Conservation (phyloP, 92 coral and sea anemone species). For the Paramuricea clavata region DNA sequence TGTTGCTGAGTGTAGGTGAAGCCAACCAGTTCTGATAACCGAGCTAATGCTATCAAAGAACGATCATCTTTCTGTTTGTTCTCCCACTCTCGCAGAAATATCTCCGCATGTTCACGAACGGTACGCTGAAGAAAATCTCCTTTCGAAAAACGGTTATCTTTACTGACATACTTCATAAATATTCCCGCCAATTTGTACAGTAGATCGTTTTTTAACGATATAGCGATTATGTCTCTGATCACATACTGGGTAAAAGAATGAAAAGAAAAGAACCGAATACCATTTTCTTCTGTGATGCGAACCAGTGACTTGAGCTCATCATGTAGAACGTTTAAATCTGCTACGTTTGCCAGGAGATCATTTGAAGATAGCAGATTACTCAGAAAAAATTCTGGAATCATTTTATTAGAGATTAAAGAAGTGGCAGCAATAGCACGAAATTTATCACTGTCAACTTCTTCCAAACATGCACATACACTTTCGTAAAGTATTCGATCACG, state of each 20-base stretch:
- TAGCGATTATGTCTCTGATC: not conserved
- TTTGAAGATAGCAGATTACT: conserved; percentile 12
- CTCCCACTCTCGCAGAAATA: conserved; percentile 17
- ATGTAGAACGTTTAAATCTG: conserved; percentile 15
- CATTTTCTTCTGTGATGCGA: conserved; percentile 24
- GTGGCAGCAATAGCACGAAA: conserved; percentile 5
- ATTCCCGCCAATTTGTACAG: conserved; percentile 44
- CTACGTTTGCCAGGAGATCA: not conserved
- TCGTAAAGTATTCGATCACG: conserved; percentile 2
- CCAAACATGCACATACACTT: conserved; percentile 19
- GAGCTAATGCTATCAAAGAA: conserved; percentile 16
- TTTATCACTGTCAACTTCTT: conserved; percentile 16
- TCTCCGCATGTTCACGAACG: conserved; percentile 30
- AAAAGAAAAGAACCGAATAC: conserved; percentile 31
- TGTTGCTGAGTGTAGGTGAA: conserved; percentile 30
- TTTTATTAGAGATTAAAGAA: conserved; percentile 8
- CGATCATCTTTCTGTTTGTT: conserved; percentile 18
- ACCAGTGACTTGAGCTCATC: conserved; percentile 30
- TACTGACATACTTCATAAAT: conserved; percentile 15
- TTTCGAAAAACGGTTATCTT: conserved; percentile 28
- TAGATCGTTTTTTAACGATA: not conserved
- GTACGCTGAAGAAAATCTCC: conserved; percentile 16
- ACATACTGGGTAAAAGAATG: conserved; percentile 34
- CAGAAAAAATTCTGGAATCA: conserved; percentile 29
- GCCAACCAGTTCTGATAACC: conserved; percentile 46